Percentiles rank a stretch among this genome's conserved stretches.
Evolutionary conservation across 1,140 invertebrate genomes (phyloP).

Genomic region (Euwallacea similis): DNA sequence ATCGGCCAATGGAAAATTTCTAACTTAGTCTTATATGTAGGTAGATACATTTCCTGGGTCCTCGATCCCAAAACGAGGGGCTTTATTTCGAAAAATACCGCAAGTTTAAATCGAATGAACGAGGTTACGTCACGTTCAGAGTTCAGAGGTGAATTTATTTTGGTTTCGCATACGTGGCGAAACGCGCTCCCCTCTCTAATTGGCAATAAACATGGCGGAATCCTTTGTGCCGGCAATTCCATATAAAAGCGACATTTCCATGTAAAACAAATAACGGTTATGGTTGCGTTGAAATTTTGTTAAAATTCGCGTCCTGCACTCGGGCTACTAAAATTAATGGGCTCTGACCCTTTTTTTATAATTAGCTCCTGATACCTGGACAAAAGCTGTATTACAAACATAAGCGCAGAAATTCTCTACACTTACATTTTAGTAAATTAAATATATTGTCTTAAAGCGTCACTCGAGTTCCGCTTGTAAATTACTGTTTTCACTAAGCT

Average conservation of each 20-base stretch:
- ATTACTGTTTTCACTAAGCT: conserved; percentile 23
- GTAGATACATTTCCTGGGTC: no score
- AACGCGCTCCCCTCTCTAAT: conserved; percentile 30
- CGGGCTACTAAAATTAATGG: conserved; percentile 29
- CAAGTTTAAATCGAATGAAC: conserved; percentile 12
- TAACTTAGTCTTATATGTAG: no score
- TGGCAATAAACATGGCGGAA: conserved; percentile 36
- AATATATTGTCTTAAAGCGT: conserved; percentile 17
- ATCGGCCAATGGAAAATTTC: no score
- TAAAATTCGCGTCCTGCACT: conserved; percentile 19
- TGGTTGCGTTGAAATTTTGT: conserved; percentile 27
- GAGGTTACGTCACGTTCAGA: conserved; percentile 29
- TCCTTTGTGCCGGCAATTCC: conserved; percentile 29
- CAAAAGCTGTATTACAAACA: no score
- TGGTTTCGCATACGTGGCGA: conserved; percentile 34
- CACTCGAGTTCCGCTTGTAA: conserved; percentile 23
- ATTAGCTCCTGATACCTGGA: no score
- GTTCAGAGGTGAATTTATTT: conserved; percentile 36
- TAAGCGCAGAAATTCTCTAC: background rate
- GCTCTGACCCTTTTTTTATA: background rate
- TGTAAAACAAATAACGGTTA: conserved; percentile 33
- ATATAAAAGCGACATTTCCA: conserved; percentile 36
- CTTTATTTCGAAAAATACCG: background rate
- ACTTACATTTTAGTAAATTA: conserved; percentile 11
- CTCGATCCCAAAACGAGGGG: no score